Percentiles rank a stretch among this genome's conserved stretches.
These are phyloP conservation scores for Pocillopora grandis DNA, from an alignment of 92 coral and sea anemone genomes.

Conservation along the genomic window DNA sequence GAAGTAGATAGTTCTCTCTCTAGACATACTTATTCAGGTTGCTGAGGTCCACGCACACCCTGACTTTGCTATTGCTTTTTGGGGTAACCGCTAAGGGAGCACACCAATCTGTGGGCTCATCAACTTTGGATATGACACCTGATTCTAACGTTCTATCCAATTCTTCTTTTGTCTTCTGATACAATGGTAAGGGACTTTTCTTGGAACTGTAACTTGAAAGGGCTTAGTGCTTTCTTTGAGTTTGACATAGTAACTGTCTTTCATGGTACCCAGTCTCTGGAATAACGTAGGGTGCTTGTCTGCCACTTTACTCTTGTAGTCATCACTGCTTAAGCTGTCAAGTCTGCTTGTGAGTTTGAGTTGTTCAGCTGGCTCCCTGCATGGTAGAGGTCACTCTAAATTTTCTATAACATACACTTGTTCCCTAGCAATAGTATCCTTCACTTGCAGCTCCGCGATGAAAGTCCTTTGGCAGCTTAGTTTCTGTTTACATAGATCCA, in stretches of 20 bases:
- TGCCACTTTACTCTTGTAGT: not conserved
- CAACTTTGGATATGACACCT: not conserved
- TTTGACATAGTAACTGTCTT: not conserved
- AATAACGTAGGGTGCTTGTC: constrained; percentile 20
- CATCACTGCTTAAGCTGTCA: not conserved
- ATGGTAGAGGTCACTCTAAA: not conserved
- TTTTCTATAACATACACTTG: not conserved
- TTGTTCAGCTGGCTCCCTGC: constrained; percentile 23
- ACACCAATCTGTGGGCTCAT: constrained; percentile 29
- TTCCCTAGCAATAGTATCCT: not conserved
- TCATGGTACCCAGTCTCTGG: constrained; percentile 16
- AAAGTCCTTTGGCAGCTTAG: not conserved
- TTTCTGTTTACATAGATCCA: not conserved
- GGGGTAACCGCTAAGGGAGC: not conserved
- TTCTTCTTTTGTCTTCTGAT: not conserved
- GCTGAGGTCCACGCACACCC: not conserved
- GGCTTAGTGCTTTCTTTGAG: not conserved
- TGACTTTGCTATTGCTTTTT: not conserved
- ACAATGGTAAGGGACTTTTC: not conserved
- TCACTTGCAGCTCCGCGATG: not conserved
- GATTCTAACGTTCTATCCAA: no score
- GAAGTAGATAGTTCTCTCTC: constrained; percentile 22
- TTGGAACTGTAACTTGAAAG: constrained; percentile 9
- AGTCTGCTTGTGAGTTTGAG: constrained; percentile 22
- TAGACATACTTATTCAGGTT: constrained; percentile 3